These are phyloP conservation scores for Hylaea fasciaria DNA, from an alignment of 2,888 invertebrate genomes.

Conservation along the genomic window DNA sequence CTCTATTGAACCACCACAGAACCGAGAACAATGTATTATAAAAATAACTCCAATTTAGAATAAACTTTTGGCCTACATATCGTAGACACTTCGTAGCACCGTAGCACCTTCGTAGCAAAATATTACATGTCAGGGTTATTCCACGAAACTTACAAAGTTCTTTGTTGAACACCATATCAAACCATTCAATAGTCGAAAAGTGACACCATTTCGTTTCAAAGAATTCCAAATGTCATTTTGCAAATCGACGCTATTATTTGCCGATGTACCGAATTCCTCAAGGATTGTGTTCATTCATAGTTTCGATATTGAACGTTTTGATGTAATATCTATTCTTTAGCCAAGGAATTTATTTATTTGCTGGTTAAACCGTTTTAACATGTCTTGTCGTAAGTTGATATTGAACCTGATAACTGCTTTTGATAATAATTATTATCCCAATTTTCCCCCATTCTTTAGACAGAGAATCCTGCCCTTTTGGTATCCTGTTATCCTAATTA, in stretches of 20 bases:
- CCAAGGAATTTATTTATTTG: not conserved
- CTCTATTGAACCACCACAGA: too few species aligned
- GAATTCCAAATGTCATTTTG: slow-evolving; percentile 27
- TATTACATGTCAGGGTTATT: not conserved
- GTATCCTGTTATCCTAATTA: too few species aligned
- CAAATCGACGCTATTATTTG: slow-evolving; percentile 18
- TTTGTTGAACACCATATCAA: slow-evolving; percentile 15
- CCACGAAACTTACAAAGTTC: not conserved
- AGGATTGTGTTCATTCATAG: slow-evolving; percentile 29
- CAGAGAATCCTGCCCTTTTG: too few species aligned
- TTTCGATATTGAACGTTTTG: slow-evolving; percentile 14
- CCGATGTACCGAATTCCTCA: slow-evolving; percentile 23
- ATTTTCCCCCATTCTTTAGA: too few species aligned
- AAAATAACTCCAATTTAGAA: too few species aligned
- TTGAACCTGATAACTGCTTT: too few species aligned
- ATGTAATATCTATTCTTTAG: not conserved
- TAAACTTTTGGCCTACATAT: not conserved
- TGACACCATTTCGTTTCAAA: slow-evolving; percentile 31
- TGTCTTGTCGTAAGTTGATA: too few species aligned
- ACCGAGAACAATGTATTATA: too few species aligned
- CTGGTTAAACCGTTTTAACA: not conserved
- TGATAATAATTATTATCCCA: too few species aligned
- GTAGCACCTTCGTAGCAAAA: slow-evolving; percentile 34
- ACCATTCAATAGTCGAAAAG: slow-evolving; percentile 32
- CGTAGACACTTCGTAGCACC: slow-evolving; percentile 25